Evolutionary conservation across 2,888 invertebrate species (phyloP).

Genomic region (Drosophila sordidapex): DNA sequence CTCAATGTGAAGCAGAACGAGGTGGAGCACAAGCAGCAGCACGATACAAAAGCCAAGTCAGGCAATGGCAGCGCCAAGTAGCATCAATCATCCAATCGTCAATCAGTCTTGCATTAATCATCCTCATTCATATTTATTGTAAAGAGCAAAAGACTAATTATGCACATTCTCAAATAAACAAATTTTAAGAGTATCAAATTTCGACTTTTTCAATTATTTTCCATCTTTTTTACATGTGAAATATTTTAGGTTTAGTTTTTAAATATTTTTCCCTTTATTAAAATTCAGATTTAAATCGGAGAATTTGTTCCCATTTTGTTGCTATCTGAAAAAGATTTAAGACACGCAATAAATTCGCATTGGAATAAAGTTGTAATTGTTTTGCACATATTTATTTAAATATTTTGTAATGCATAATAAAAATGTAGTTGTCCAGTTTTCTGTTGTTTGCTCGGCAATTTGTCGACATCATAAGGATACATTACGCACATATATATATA

Average conservation of each 20-base stretch:
- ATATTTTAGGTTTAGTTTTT: neutral
- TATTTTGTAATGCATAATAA: slow-evolving; percentile 68
- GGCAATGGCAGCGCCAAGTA: slow-evolving; percentile 31
- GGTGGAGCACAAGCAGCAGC: slow-evolving; percentile 10
- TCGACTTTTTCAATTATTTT: neutral
- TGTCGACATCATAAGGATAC: slow-evolving; percentile 65
- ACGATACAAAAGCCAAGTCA: slow-evolving; percentile 6
- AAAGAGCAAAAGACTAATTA: slow-evolving; percentile 17
- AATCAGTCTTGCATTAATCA: neutral
- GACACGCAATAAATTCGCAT: slow-evolving; percentile 23
- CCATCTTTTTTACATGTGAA: neutral
- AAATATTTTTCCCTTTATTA: neutral
- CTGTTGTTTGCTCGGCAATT: slow-evolving; percentile 53
- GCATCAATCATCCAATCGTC: neutral
- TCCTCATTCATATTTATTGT: slow-evolving; percentile 12
- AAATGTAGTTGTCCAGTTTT: slow-evolving; percentile 63
- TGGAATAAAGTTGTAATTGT: slow-evolving; percentile 55
- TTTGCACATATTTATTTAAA: slow-evolving; percentile 74
- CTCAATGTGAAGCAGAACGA: slow-evolving; percentile 75
- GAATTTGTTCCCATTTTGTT: neutral
- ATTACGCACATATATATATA: slow-evolving; percentile 36
- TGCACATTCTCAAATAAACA: slow-evolving; percentile 5
- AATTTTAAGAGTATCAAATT: neutral
- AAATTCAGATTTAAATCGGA: too few species aligned
- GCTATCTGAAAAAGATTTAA: neutral